Percentiles rank a stretch among this genome's conserved stretches.
phyloP scores from a whole-genome alignment of 2,113 vertebrate genomes.

The Eclectus roratus region DNA sequence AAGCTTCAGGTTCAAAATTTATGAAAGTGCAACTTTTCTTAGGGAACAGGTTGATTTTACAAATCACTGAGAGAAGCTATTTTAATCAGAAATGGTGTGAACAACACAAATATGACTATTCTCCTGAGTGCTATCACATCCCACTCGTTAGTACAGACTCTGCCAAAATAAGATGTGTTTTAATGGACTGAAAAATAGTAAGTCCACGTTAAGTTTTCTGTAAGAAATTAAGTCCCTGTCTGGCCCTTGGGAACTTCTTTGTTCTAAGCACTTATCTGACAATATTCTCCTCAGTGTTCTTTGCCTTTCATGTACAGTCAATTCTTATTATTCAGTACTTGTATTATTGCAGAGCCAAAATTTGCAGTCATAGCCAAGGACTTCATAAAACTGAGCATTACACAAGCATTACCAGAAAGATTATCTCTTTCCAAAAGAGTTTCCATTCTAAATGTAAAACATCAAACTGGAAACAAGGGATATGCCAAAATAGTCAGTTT shows the following conservation, averaged over 20 bases:
- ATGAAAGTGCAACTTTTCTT: not conserved
- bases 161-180: conserved; percentile 60
- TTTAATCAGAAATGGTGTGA: conserved; percentile 54
- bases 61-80: conserved; percentile 49
- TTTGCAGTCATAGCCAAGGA: not conserved
- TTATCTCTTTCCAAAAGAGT: not conserved
- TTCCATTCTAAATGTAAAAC: not conserved
- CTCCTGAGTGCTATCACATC: conserved; percentile 60
- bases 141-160: conserved; percentile 44
- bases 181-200: conserved; percentile 40
- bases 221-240: conserved; percentile 16
- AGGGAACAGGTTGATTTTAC: conserved; percentile 30
- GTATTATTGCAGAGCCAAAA: not conserved
- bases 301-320: not conserved
- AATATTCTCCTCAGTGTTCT: not conserved
- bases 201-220: not conserved
- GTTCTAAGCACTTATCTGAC: not conserved
- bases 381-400: not conserved
- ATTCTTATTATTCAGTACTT: not conserved
- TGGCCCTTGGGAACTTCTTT: not conserved
- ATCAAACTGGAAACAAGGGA: not conserved
- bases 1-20: not conserved
- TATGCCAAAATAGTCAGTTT: not conserved
- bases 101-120: conserved; percentile 61
- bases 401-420: not conserved